Evolutionary conservation across 2,888 invertebrate species (phyloP), one percentile per base, ranked within the genome.

Genomic region (Phengaris alcon): DNA sequence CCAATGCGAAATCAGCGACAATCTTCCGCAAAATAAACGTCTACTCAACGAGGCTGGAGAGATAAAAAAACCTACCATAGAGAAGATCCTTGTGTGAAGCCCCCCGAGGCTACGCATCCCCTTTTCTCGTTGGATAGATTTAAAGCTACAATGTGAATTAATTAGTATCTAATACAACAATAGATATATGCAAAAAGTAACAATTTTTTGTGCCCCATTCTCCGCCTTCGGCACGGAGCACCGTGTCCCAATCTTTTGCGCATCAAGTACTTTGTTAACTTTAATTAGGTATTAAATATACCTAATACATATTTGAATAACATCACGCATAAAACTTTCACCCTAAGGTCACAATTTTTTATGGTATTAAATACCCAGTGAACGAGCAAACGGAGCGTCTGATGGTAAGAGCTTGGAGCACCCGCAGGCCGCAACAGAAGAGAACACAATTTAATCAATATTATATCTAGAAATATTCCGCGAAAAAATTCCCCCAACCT

Each of bases 221-320:
- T 52, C 51, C 72, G 1, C 72, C 72, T 72, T 10, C 46, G 46
- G 48, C 69, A 15, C n/a, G 9, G 3, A 13, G 22, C 48, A 6
- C 13, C 72, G 72, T 54, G 72, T 72, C 35, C 15, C 54, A 72
- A 72, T 72, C 72, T 72, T 72, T 72, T 72, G 54, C 72, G 72
- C 72, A 72, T 72, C 72, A 35, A 35, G 54, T 54, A 13, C 22
- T 35, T 72, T 72, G 72, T 72, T 13, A 52, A 35, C 51, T 12
- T 54, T 54, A 72, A 72, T 52, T 35, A 72, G 52, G 12, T 54
- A 68, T 46, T 1, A 35, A 22, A 22, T 22, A 22, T 22, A 22
- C 22, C 22, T 57, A 15, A 57, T 57, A 72, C 54, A 52, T 22
- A 35, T 72, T 72, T 52, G 72, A 54, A 72, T 72, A 54, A 69